A percentile compares a stretch with the other conserved stretches of the same genome.
phyloP scores from a whole-genome alignment of 2,797 vertebrate species.

The Rhabdomys pumilio region DNA sequence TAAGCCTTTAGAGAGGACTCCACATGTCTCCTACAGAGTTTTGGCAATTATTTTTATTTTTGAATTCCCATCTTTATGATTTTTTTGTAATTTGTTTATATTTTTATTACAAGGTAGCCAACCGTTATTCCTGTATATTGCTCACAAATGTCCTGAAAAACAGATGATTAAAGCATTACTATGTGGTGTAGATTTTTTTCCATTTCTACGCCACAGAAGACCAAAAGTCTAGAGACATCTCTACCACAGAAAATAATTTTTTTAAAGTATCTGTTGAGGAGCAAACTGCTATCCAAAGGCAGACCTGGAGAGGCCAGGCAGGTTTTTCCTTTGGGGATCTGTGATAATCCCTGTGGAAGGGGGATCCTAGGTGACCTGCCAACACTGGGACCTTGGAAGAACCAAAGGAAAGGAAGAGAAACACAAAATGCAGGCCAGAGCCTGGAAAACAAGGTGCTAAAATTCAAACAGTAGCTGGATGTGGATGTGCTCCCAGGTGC shows the following conservation, averaged over 20 bases:
- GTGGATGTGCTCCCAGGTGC: background rate
- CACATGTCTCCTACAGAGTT: conserved; percentile 4
- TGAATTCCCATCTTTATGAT: background rate
- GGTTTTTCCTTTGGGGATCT: background rate
- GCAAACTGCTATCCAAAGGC: background rate
- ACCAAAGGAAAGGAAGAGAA: background rate
- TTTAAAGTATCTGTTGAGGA: background rate
- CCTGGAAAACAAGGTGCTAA: background rate
- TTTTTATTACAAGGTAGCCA: conserved; percentile 5
- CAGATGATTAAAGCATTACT: conserved; percentile 11
- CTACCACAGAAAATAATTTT: background rate
- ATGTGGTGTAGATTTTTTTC: background rate
- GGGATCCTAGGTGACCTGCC: background rate
- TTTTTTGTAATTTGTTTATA: conserved; percentile 11
- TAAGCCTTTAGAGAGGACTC: background rate
- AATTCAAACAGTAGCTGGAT: background rate
- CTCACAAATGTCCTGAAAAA: background rate
- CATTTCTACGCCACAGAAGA: background rate
- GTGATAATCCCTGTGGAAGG: background rate
- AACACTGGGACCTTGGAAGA: background rate
- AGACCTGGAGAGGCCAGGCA: background rate
- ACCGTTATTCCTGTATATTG: conserved; percentile 23
- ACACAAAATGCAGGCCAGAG: background rate
- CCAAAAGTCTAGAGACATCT: background rate
- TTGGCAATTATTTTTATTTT: background rate